Percentiles rank a stretch among this genome's conserved stretches.
These are phyloP conservation scores for Rachycentron canadum DNA, from an alignment of 2,797 vertebrate genomes.

Conservation along the genomic window DNA sequence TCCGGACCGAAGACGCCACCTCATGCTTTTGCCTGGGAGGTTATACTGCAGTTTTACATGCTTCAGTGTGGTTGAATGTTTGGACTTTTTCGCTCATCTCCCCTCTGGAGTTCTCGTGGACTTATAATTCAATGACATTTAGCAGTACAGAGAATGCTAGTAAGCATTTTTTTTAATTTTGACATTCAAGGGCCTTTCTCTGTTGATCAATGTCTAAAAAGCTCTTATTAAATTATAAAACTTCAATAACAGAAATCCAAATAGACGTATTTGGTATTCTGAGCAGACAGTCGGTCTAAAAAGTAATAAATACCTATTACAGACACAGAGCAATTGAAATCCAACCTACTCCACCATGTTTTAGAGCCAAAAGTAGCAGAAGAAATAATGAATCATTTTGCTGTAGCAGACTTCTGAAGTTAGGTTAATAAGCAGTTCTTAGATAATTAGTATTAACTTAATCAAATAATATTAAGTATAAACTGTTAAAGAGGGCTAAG, in stretches of 20 bases:
- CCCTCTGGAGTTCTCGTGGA: not conserved
- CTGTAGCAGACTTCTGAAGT: not conserved
- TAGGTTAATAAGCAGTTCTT: not conserved
- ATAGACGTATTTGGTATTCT: not conserved
- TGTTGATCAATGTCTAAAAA: not conserved
- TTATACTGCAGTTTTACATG: slow-evolving; percentile 36
- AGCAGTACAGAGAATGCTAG: not conserved
- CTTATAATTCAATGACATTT: slow-evolving; percentile 17
- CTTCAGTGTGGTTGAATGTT: slow-evolving; percentile 6
- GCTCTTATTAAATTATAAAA: not conserved
- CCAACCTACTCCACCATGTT: not conserved
- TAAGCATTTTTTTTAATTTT: not conserved
- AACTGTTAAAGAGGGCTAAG: not conserved
- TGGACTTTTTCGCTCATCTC: not conserved
- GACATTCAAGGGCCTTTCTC: not conserved
- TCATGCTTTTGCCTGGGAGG: slow-evolving; percentile 50
- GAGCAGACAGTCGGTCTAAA: not conserved
- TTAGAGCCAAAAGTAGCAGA: not conserved
- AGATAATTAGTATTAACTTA: not conserved
- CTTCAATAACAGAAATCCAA: not conserved
- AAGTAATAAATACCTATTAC: not conserved
- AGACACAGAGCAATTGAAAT: not conserved
- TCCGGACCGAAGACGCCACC: slow-evolving; percentile 43
- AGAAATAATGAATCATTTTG: not conserved
- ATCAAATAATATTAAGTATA: not conserved